Conservation (phyloP, 1,140 invertebrate species). For the Mesaphorura yosii region DNA sequence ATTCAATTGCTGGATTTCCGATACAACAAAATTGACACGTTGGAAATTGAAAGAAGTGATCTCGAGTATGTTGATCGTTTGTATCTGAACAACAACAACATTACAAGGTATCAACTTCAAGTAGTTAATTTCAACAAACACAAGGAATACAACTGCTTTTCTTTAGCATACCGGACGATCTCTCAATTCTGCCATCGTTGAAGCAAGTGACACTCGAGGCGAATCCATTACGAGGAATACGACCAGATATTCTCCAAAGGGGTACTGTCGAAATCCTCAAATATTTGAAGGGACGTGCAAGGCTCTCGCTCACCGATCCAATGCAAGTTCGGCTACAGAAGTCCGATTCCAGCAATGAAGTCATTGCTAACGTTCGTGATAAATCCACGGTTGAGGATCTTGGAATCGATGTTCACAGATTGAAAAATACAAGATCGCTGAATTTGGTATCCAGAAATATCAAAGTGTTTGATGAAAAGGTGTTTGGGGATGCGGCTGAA, state of each 20-base stretch:
- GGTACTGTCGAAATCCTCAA: slow-evolving; percentile 69
- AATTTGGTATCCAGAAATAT: slow-evolving; percentile 54
- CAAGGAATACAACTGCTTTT: slow-evolving; percentile 3
- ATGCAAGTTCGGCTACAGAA: no score
- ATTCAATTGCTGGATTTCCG: slow-evolving; percentile 27
- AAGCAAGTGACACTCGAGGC: slow-evolving; percentile 72
- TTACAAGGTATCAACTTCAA: slow-evolving; percentile 16
- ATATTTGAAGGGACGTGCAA: slow-evolving; percentile 53
- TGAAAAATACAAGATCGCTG: slow-evolving; percentile 58
- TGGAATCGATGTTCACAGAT: slow-evolving; percentile 42
- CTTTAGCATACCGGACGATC: slow-evolving; percentile 56
- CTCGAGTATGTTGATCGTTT: slow-evolving; percentile 28
- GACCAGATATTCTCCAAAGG: slow-evolving; percentile 62
- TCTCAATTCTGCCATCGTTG: slow-evolving; percentile 64
- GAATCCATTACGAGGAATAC: slow-evolving; percentile 64
- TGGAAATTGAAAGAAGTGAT: slow-evolving; percentile 19
- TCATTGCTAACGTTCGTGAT: neutral
- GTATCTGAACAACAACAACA: slow-evolving; percentile 30
- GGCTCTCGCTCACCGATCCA: neutral
- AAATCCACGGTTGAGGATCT: slow-evolving; percentile 6
- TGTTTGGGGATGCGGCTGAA: slow-evolving; percentile 54
- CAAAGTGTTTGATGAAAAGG: slow-evolving; percentile 50
- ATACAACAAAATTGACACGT: slow-evolving; percentile 21
- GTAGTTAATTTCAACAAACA: neutral
- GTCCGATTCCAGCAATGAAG: neutral